Evolutionary conservation across 2,113 vertebrate genomes (phyloP).

Genomic region (Hipposideros armiger): DNA sequence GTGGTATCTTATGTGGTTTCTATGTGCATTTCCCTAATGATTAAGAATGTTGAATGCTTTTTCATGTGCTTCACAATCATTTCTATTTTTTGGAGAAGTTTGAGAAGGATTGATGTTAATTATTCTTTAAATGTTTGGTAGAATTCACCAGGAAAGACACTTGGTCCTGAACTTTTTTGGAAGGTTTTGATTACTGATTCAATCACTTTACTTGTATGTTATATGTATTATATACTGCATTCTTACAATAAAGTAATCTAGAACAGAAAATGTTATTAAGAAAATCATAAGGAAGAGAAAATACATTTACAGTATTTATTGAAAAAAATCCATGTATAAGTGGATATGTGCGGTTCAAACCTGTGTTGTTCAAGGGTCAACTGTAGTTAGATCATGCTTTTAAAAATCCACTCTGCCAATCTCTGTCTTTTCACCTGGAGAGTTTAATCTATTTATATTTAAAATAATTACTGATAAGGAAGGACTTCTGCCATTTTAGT

Average conservation of each 20-base stretch:
- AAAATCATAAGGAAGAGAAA: not conserved
- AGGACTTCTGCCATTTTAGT: not conserved
- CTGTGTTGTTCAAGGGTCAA: not conserved
- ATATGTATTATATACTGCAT: not conserved
- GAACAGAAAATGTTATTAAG: not conserved
- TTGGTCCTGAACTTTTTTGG: not conserved
- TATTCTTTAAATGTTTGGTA: not conserved
- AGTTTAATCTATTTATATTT: not conserved
- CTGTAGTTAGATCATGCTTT: not conserved
- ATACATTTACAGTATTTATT: not conserved
- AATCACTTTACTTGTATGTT: not conserved
- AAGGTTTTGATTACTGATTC: constrained; percentile 2
- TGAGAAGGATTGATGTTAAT: not conserved
- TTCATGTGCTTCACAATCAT: not conserved
- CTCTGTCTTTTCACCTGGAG: not conserved
- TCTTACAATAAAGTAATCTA: not conserved
- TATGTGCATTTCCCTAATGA: not conserved
- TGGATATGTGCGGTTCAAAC: not conserved
- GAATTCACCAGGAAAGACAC: not conserved
- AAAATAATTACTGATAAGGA: constrained; percentile 1
- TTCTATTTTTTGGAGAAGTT: not conserved
- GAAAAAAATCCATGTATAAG: not conserved
- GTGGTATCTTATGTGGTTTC: not conserved
- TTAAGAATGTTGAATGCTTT: not conserved
- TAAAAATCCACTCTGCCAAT: not conserved